Percentiles rank a stretch among this genome's conserved stretches.
Conservation (phyloP, 1,140 invertebrate species). For the Aphidius ervi region DNA sequence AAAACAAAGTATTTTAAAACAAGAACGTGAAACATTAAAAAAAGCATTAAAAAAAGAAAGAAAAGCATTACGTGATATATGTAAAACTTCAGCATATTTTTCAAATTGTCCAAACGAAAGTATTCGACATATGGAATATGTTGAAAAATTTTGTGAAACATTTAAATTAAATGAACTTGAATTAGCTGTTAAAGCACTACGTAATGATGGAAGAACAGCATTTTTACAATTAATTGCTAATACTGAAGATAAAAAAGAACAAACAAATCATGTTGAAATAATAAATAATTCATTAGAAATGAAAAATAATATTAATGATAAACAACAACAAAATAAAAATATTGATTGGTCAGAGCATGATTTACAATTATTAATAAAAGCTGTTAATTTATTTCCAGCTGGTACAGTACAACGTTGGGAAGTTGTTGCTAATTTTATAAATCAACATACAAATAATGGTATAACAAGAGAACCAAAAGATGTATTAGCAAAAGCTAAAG, state of each 20-base stretch:
- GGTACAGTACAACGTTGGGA: constrained; percentile 96
- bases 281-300: constrained; percentile 34
- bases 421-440: constrained; percentile 92
- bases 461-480: constrained; percentile 73
- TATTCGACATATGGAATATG: constrained; percentile 79
- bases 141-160: constrained; percentile 86
- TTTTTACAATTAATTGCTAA: constrained; percentile 68
- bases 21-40: constrained; percentile 81
- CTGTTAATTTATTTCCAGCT: constrained; percentile 93
- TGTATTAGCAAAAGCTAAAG: constrained; percentile 92
- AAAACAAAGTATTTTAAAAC: constrained; percentile 73
- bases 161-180: constrained; percentile 71
- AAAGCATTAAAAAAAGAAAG: constrained; percentile 81
- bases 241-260: constrained; percentile 70
- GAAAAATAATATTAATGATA: constrained; percentile 36
- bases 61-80: constrained; percentile 78
- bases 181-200: constrained; percentile 69
- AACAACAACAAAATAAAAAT: constrained; percentile 42
- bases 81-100: constrained; percentile 88
- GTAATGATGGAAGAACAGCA: constrained; percentile 59
- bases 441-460: constrained; percentile 72
- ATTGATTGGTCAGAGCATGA: constrained; percentile 76
- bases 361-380: constrained; percentile 87
- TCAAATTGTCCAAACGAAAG: constrained; percentile 67
- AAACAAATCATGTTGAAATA: constrained; percentile 62